Evolutionary conservation across 2,113 vertebrate genomes (phyloP), one percentile per base, ranked within the genome.

Genomic region (Dromaius novaehollandiae): DNA sequence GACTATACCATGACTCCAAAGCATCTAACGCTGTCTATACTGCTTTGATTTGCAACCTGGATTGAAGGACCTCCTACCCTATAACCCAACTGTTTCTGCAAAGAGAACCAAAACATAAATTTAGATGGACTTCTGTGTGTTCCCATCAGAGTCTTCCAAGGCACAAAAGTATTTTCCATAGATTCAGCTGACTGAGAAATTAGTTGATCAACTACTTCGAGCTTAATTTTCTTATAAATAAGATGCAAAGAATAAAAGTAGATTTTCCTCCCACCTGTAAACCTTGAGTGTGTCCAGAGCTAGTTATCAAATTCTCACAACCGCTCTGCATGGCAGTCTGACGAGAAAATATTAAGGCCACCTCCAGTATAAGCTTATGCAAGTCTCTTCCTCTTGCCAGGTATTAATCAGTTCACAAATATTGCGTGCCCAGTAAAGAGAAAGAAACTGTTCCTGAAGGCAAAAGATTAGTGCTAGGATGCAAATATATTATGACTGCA

Each of bases 181-280:
- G 25, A 63, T 64, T 34, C 9, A 82, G 12, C 30, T 20, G 34
- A 78, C 0, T 56, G 38, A 78, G 16, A 85, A 82, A 46, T 32
- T 34, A 69, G 24, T 61, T 63, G 64, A 32, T 20, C 75, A 32
- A 30, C 34, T 80, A 40, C 26, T 36, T 79, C 28, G 18, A 61
- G 36, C 42, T 86, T 42, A 75, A 88, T 30, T 30, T 80, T 63
- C 15, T 87, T 36, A 82, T 22, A 20, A 38, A 64, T 64, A 69
- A 86, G 20, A 77, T 2, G 8, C 0, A 0, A 58, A 77, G 6
- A n/a, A 82, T 46, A 65, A 90, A 64, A 51, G 13, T 8, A 78
- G n/a, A n/a, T 84, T 69, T 79, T 86, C 13, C n/a, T 93, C 4
- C 13, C 65, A 75, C n/a, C 25, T 60, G 69, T 83, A 88, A 93